These are phyloP conservation scores for Acipenser oxyrinchus DNA, from an alignment of 2,797 vertebrate species.

Conservation along the genomic window DNA sequence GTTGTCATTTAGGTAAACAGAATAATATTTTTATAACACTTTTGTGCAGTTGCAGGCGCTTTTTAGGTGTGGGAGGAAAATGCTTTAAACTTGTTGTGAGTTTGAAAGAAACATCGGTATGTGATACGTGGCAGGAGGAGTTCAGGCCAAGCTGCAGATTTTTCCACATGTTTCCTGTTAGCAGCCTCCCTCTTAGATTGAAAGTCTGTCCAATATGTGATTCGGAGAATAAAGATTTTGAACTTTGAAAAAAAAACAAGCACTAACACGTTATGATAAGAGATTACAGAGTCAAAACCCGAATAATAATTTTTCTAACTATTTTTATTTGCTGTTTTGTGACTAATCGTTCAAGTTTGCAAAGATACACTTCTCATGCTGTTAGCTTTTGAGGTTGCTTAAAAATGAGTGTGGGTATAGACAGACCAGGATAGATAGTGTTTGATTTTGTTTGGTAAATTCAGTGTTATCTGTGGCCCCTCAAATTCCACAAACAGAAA, in stretches of 20 bases:
- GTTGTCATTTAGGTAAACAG: neutral
- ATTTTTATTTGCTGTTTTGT: no score
- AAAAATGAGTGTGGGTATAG: no score
- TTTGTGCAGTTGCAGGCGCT: slow-evolving; percentile 24
- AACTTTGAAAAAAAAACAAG: slow-evolving; percentile 17
- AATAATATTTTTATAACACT: neutral
- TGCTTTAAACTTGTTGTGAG: slow-evolving; percentile 28
- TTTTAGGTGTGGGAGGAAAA: slow-evolving; percentile 27
- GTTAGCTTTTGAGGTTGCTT: no score
- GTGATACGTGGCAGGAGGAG: slow-evolving; percentile 82
- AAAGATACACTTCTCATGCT: no score
- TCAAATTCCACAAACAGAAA: no score
- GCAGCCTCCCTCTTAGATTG: slow-evolving; percentile 52
- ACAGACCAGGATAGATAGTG: no score
- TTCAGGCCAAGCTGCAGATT: slow-evolving; percentile 74
- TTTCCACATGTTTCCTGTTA: slow-evolving; percentile 92
- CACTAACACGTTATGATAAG: slow-evolving; percentile 10
- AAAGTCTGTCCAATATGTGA: slow-evolving; percentile 38
- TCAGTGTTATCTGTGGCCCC: no score
- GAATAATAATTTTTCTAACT: no score
- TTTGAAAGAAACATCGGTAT: slow-evolving; percentile 47
- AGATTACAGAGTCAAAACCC: slow-evolving; percentile 1
- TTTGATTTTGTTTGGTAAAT: no score
- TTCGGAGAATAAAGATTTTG: slow-evolving; percentile 35
- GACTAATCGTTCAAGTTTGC: no score